Base-by-base conservation (phyloP, 2,113 vertebrate genomes). In the Meleagris gallopavo region DNA sequence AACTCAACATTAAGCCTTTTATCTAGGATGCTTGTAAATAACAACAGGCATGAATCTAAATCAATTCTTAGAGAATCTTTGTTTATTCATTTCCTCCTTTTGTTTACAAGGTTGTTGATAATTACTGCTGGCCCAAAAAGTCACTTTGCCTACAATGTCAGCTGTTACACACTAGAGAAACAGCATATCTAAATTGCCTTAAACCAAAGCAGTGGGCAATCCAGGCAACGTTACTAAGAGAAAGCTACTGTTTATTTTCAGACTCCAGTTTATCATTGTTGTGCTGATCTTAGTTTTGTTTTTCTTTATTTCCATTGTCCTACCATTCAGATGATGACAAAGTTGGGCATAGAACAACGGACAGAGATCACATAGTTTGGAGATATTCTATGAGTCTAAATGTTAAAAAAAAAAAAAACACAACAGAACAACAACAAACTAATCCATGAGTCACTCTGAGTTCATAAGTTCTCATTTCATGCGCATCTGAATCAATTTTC, bases 21-120 rank as follows among this genome's bases (percentile, higher is more conserved):
- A 60, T 41, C 74, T 76, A 12, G 36, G 82, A 75, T 25, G 13
- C 45, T 72, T 65, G n/a, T 50, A 79, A 81, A 55, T 52, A 94
- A 86, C 13, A 74, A 73, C 16, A 1, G 4, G 4, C 32, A 38
- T 30, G 29, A 82, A 78, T 61, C 61, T 90, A 72, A 74, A 88
- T 71, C 3, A 65, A 27, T 57, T 91, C 72, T 88, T n/a, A 58
- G 17, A 84, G 16, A 43, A 86, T 70, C 62, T 89, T 90, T 72
- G 72, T 27, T 90, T 86, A 87, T 18, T 69, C n/a, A 72, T 69
- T 89, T 62, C 20, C 83, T 60, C 41, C 20, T 69, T 93, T 66
- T 93, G n/a, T 58, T 92, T 79, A 76, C 18, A 69, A 83, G 61
- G 38, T 75, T 88, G 65, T n/a, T 87, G 81, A 69, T 82, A 84